phyloP scores from a whole-genome alignment of 2,888 invertebrate species.

The Podotricha telesiphe region DNA sequence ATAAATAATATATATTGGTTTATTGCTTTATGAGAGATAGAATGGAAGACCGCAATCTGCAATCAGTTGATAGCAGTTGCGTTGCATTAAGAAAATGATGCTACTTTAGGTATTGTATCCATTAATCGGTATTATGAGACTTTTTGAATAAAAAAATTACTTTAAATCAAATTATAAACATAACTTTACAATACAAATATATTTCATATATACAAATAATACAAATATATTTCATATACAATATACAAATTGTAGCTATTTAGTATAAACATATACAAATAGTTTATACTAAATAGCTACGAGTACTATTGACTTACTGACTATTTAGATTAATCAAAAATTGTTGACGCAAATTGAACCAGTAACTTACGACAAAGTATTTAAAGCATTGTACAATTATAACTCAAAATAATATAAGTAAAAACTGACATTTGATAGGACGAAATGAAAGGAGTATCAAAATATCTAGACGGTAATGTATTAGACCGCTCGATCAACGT shows the following conservation, averaged over 20 bases:
- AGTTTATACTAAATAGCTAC: too few relatives aligned
- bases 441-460: slow-evolving; percentile 13
- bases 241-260: too few relatives aligned
- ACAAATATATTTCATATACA: too few relatives aligned
- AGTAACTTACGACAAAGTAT: background rate
- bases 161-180: too few relatives aligned
- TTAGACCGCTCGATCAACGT: slow-evolving; percentile 17
- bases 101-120: background rate
- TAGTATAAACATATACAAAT: too few relatives aligned
- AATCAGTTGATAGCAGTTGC: background rate
- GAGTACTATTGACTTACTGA: too few relatives aligned
- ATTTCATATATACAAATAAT: too few relatives aligned
- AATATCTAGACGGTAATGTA: slow-evolving; percentile 18
- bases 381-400: background rate
- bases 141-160: too few relatives aligned
- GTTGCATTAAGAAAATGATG: slow-evolving; percentile 10
- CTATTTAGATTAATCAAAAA: too few relatives aligned
- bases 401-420: background rate
- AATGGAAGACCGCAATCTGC: background rate
- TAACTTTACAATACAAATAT: too few relatives aligned
- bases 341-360: background rate
- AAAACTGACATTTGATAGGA: slow-evolving; percentile 4
- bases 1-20: too few relatives aligned
- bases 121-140: too few relatives aligned
- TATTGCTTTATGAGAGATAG: background rate